phyloP scores from a whole-genome alignment of 2,113 vertebrate species.

The Dissostichus mawsoni region DNA sequence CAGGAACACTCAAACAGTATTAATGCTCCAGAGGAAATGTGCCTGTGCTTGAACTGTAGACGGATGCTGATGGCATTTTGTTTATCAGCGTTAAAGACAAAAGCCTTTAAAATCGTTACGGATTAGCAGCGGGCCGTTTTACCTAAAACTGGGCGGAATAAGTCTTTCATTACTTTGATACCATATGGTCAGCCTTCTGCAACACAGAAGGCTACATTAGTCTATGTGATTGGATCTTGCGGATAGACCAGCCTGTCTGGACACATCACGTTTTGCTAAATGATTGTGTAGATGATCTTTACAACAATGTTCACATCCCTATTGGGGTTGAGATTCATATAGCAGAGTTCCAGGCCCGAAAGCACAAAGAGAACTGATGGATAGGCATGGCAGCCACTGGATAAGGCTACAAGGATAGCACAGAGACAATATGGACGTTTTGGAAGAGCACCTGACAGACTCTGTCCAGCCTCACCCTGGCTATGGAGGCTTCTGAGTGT shows the following conservation, averaged over 20 bases:
- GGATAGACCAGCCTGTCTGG: not conserved
- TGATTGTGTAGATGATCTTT: not conserved
- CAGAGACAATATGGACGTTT: not conserved
- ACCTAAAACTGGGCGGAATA: constrained; percentile 23
- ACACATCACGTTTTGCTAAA: not conserved
- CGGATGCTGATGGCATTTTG: constrained; percentile 21
- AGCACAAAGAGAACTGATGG: constrained; percentile 3
- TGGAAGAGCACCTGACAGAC: constrained; percentile 11
- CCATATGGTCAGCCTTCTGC: constrained; percentile 40
- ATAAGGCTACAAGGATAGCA: constrained; percentile 33
- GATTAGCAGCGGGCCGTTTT: constrained; percentile 54
- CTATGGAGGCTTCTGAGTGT: constrained; percentile 25
- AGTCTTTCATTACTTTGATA: constrained; percentile 31
- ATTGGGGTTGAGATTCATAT: not conserved
- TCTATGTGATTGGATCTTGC: not conserved
- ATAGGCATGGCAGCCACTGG: constrained; percentile 1
- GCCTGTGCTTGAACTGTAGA: constrained; percentile 41
- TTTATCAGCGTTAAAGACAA: constrained; percentile 46
- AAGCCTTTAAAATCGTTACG: constrained; percentile 57
- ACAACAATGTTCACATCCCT: not conserved
- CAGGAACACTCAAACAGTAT: not conserved
- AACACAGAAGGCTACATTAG: constrained; percentile 10
- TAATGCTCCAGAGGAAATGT: constrained; percentile 1
- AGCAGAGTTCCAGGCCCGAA: not conserved
- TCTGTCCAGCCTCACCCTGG: constrained; percentile 14